Percentiles rank a stretch among this genome's conserved stretches.
Conservation (phyloP, 2,888 invertebrate species). For the Sphaerophoria rueppellii region DNA sequence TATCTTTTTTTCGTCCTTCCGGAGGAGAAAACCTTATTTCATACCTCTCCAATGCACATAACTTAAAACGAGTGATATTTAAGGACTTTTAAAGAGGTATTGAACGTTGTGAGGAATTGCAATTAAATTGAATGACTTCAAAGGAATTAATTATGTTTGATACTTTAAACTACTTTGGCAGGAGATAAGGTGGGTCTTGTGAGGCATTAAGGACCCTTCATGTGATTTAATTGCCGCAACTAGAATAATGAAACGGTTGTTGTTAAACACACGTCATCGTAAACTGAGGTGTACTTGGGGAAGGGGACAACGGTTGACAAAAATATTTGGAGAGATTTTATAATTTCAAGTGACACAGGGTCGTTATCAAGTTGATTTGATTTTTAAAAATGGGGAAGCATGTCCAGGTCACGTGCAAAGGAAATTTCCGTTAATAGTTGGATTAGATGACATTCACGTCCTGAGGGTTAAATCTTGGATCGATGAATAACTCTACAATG, state of each 20-base stretch:
- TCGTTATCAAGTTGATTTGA: neutral
- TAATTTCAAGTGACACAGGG: neutral
- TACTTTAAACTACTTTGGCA: constrained; percentile 13
- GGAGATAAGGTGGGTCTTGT: neutral
- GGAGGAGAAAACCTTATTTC: constrained; percentile 23
- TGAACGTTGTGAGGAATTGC: constrained; percentile 11
- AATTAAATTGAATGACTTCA: constrained; percentile 37
- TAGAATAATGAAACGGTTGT: neutral
- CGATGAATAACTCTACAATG: neutral
- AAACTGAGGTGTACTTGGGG: constrained; percentile 2
- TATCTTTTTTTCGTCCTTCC: neutral
- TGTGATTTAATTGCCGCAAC: neutral
- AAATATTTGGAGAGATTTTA: constrained; percentile 4
- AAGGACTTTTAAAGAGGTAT: constrained; percentile 34
- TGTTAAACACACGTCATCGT: constrained; percentile 4
- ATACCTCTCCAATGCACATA: constrained; percentile 16
- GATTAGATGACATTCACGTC: constrained; percentile 52
- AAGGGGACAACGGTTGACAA: neutral
- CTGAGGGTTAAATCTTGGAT: neutral
- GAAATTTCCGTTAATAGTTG: constrained; percentile 38
- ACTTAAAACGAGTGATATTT: constrained; percentile 24
- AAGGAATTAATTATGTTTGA: constrained; percentile 58
- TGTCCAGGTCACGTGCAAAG: constrained; percentile 42
- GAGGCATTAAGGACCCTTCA: neutral
- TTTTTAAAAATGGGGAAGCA: constrained; percentile 14